Evolutionary conservation across 2,113 vertebrate genomes (phyloP), one percentile per base, ranked within the genome.

Genomic region (Urocynchramus pylzowi): DNA sequence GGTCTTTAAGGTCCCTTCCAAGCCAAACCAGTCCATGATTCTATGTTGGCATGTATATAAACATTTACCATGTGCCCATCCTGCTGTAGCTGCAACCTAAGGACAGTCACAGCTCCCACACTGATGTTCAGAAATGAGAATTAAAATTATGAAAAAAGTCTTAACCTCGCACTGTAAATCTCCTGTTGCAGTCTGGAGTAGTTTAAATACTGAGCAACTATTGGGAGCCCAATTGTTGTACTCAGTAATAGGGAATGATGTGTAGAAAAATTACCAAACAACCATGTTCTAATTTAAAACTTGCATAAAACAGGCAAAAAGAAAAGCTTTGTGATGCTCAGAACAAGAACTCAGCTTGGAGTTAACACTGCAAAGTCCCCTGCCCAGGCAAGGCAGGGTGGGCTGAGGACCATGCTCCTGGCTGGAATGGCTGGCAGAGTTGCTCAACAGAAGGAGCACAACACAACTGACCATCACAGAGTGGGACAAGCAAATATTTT

Each of bases 371-470:
- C n/a, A 31, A 54, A 91, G 24, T 15, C 24, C 22, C n/a, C 63
- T 68, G 61, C 20, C 28, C 26, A 41, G 49, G 26, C 7, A 24
- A n/a, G 18, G 89, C 52, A 54, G 44, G 45, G 7, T 2, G 0
- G 8, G 22, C 67, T 10, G 21, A 30, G 68, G 59, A 10, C 30
- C 0, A 0, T 1, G 4, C 35, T 86, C 27, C 49, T 0, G 0
- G 37, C 18, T 5, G 53, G 17, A 50, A 22, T 0, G 1, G 15
- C 22, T 15, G 20, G 27, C 42, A 14, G 49, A 52, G 6, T 0
- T 16, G n/a, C 59, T 59, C 56, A 35, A 22, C 28, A 31, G 52
- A 18, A 54, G 44, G 41, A 47, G 67, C 3, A 0, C 0, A 0
- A n/a, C 30, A 15, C 16, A 47, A 37, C 0, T 37, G 44, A 33